Percentiles rank a stretch among this genome's conserved stretches.
Evolutionary conservation across 2,113 vertebrate genomes (phyloP).

Genomic region (Protomyctophum bolini): DNA sequence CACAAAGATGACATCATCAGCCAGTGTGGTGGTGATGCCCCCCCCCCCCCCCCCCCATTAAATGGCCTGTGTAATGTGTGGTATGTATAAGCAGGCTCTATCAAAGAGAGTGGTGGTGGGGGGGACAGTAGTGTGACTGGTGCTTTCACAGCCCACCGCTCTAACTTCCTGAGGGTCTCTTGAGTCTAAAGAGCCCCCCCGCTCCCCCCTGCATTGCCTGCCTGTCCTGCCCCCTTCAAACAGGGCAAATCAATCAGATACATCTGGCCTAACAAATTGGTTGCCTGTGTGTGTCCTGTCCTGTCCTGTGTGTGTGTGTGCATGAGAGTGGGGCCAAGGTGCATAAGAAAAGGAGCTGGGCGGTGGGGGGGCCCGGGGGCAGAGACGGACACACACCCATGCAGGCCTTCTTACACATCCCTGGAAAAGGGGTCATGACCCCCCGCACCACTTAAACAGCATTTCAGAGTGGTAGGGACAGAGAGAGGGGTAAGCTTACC

Average conservation of each 20-base stretch:
- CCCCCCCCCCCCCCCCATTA: constrained; percentile 14
- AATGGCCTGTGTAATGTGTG: too few relatives aligned
- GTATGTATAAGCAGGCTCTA: too few relatives aligned
- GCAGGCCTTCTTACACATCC: constrained; percentile 64
- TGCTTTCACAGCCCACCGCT: constrained; percentile 29
- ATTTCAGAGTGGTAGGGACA: constrained; percentile 53
- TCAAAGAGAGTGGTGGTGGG: too few relatives aligned
- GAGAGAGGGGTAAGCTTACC: constrained; percentile 41
- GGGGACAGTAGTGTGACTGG: too few relatives aligned
- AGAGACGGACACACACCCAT: constrained; percentile 51
- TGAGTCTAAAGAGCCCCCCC: constrained; percentile 47
- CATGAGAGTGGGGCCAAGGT: constrained; percentile 49
- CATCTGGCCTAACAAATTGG: constrained; percentile 68
- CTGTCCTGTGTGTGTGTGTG: constrained; percentile 37
- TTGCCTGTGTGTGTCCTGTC: constrained; percentile 41
- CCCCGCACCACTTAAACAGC: constrained; percentile 62
- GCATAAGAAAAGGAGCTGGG: constrained; percentile 56
- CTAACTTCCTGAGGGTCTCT: constrained; percentile 65
- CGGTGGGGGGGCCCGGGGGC: constrained; percentile 32
- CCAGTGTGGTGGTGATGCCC: constrained; percentile 13
- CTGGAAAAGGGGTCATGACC: constrained; percentile 72
- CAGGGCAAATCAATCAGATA: constrained; percentile 72
- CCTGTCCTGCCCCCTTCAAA: constrained; percentile 52
- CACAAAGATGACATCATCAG: constrained; percentile 57
- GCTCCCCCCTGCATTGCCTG: constrained; percentile 35